Conservation (phyloP, 2,797 vertebrate genomes). For the Lagocephalus sceleratus region DNA sequence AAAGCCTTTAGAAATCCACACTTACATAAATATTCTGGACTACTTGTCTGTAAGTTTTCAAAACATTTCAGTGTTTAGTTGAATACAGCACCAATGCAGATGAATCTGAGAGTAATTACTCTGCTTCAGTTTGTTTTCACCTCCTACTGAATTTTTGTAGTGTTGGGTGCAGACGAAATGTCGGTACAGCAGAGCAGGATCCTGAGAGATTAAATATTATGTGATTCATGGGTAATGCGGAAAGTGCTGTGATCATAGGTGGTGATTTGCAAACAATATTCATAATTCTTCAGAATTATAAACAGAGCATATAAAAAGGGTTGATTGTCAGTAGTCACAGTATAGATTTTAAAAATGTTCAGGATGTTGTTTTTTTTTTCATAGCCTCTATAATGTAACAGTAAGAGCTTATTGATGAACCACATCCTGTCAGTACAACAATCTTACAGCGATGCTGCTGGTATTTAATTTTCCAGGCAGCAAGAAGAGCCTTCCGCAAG, state of each 20-base stretch:
- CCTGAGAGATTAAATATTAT: slow-evolving; percentile 20
- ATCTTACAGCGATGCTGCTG: no score
- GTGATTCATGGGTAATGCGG: slow-evolving; percentile 1
- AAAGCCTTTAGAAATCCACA: no score
- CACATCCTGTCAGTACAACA: no score
- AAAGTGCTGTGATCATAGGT: not conserved
- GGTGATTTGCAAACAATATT: not conserved
- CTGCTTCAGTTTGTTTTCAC: slow-evolving; percentile 16
- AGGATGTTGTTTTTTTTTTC: no score
- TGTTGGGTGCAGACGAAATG: slow-evolving; percentile 8
- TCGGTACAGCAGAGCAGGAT: slow-evolving; percentile 3
- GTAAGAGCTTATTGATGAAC: no score
- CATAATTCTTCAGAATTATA: not conserved
- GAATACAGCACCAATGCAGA: slow-evolving; percentile 3
- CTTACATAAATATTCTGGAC: not conserved
- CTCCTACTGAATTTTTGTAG: slow-evolving; percentile 10
- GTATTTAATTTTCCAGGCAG: no score
- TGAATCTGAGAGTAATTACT: slow-evolving; percentile 20
- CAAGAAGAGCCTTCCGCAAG: no score
- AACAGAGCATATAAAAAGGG: no score
- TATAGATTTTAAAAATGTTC: no score
- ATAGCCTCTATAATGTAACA: no score
- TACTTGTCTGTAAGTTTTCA: slow-evolving; percentile 6
- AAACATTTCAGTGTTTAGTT: slow-evolving; percentile 18
- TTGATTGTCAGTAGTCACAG: no score